phyloP scores from a whole-genome alignment of 2,888 invertebrate species.

The Scelioninae gen. 2 region DNA sequence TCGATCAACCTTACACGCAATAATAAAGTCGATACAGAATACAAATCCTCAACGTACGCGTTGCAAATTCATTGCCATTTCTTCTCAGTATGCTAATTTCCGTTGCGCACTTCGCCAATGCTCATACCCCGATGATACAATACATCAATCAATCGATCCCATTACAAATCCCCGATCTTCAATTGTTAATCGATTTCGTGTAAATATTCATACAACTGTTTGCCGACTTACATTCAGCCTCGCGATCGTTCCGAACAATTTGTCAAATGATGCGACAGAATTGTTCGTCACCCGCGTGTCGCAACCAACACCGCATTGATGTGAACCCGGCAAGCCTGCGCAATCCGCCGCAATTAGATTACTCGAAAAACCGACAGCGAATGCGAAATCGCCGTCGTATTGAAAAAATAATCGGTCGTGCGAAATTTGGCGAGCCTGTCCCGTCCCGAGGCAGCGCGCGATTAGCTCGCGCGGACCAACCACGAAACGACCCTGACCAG shows the following conservation, averaged over 20 bases:
- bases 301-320: slow-evolving; percentile 1
- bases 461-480: slow-evolving; percentile 69
- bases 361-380: slow-evolving; percentile 29
- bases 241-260: slow-evolving; percentile 23
- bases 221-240: no score
- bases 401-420: slow-evolving; percentile 28
- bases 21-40: no score
- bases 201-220: no score
- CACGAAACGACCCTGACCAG: slow-evolving; percentile 72
- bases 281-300: slow-evolving; percentile 3
- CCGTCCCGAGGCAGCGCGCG: slow-evolving; percentile 12
- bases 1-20: no score
- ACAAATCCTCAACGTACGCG: no score
- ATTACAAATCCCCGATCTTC: no score
- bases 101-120: no score
- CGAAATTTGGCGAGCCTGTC: slow-evolving; percentile 38
- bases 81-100: no score
- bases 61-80: no score
- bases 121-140: no score
- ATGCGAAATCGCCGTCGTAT: slow-evolving; percentile 27
- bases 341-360: slow-evolving; percentile 18
- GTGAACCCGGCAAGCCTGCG: background rate
- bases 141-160: no score
- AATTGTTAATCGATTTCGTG: no score
- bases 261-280: slow-evolving; percentile 26